Conservation (phyloP, 2,113 vertebrate genomes). For the Meles meles region DNA sequence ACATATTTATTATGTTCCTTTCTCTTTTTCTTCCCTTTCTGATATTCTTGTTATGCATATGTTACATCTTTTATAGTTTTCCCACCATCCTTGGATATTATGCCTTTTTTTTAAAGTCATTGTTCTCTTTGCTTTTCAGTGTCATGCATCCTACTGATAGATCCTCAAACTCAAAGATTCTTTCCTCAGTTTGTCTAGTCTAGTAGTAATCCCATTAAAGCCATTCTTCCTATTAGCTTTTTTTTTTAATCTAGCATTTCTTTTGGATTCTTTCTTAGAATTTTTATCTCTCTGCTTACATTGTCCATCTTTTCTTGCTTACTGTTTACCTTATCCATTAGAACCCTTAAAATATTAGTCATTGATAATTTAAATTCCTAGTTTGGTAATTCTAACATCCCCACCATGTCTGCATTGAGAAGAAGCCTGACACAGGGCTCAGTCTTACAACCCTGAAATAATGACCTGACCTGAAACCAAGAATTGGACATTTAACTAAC, state of each 20-base stretch:
- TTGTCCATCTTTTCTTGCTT: not conserved
- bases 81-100: not conserved
- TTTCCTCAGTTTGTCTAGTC: not conserved
- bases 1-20: not conserved
- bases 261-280: not conserved
- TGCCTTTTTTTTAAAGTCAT: not conserved
- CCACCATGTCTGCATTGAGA: not conserved
- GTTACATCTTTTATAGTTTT: not conserved
- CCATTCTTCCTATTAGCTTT: not conserved
- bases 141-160: not conserved
- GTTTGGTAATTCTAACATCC: not conserved
- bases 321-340: not conserved
- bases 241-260: not conserved
- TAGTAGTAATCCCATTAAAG: not conserved
- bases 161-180: not conserved
- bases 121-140: not conserved
- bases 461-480: not conserved
- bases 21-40: not conserved
- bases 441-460: not conserved
- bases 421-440: not conserved
- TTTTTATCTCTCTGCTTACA: not conserved
- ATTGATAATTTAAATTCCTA: not conserved
- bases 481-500: not conserved
- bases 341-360: not conserved
- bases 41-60: not conserved